Conservation (phyloP, 2,888 invertebrate species). For the Coleophora flavipennella region DNA sequence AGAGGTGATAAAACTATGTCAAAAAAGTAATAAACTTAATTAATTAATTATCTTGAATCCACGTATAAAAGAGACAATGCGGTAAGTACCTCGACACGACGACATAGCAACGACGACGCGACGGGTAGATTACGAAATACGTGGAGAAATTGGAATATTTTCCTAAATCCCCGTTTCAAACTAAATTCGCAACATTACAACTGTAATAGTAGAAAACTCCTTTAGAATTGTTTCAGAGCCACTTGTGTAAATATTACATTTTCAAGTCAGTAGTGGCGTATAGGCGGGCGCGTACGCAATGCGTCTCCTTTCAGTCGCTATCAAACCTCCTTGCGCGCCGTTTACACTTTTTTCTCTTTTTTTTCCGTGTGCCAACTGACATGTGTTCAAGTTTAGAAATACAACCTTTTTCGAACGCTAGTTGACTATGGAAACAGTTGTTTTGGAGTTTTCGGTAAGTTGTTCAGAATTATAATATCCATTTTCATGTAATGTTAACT, state of each 20-base stretch:
- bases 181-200: constrained; percentile 43
- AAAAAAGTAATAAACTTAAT: too few species aligned
- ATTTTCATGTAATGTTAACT: constrained; percentile 22
- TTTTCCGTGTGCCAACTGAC: constrained; percentile 4
- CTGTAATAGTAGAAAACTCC: constrained; percentile 66
- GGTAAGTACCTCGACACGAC: too few species aligned
- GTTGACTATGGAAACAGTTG: background rate
- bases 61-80: too few species aligned
- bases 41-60: too few species aligned
- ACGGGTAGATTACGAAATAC: background rate
- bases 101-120: background rate
- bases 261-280: constrained; percentile 37
- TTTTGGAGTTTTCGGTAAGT: too few species aligned
- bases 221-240: constrained; percentile 66
- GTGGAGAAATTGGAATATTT: background rate
- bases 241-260: constrained; percentile 61
- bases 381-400: background rate
- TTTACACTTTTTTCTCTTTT: background rate
- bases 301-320: constrained; percentile 11
- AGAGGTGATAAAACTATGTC: too few species aligned
- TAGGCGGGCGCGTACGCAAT: constrained; percentile 32
- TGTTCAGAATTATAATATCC: constrained; percentile 17
- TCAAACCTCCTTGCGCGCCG: background rate
- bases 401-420: background rate
- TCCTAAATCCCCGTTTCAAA: constrained; percentile 7